Percentiles rank a stretch among this genome's conserved stretches.
phyloP scores from a whole-genome alignment of 2,888 invertebrate genomes.

The Timandra comae region DNA sequence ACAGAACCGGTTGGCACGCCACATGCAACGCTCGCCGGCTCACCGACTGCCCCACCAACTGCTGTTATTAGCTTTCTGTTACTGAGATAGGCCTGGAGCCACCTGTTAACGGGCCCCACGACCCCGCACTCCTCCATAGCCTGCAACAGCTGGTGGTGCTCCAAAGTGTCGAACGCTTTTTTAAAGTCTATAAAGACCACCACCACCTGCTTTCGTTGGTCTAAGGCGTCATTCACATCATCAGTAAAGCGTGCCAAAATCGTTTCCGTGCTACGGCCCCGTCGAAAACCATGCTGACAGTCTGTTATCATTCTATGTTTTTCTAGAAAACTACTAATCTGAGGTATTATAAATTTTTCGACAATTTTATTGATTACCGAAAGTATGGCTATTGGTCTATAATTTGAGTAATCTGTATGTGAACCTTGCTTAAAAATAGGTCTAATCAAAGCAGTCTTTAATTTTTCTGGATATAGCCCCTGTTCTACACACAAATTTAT shows the following conservation, averaged over 20 bases:
- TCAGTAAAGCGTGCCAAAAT: not conserved
- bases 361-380: not conserved
- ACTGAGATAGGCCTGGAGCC: not conserved
- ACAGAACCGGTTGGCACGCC: constrained; percentile 3
- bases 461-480: not conserved
- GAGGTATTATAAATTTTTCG: not conserved
- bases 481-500: not conserved
- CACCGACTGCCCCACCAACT: not conserved
- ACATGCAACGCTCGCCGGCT: not conserved
- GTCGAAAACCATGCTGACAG: not conserved
- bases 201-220: not conserved
- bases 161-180: not conserved
- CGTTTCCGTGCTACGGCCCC: not conserved
- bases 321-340: not conserved
- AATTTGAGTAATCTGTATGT: not conserved
- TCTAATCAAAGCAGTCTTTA: not conserved
- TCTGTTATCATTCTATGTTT: not conserved
- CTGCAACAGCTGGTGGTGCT: not conserved
- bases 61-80: not conserved
- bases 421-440: not conserved
- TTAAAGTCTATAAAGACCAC: not conserved
- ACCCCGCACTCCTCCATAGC: not conserved
- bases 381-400: not conserved
- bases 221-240: not conserved
- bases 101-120: not conserved